Evolutionary conservation across 2,888 invertebrate species (phyloP), one percentile per base, ranked within the genome.

Genomic region (Campoplex nolae): DNA sequence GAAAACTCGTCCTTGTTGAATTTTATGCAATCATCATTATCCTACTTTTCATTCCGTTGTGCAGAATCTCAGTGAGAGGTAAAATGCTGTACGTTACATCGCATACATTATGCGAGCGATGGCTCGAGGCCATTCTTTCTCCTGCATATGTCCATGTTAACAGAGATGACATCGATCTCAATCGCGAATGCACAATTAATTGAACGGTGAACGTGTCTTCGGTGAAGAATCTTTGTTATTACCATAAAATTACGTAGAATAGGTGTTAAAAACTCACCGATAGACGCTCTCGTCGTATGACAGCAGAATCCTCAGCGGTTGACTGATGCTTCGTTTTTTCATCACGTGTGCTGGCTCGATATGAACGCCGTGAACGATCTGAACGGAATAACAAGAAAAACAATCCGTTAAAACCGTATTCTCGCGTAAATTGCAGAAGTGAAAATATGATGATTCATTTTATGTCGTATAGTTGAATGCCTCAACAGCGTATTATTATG

Each of bases 281-380:
- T 97, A 97, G 71, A 98, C 98, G 92, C 98, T 98, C 90, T 97
- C 96, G 93, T 98, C 98, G 93, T 98, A 98, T 93, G 97, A 96
- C 89, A 98, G 95, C 88, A 98, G 96, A 92, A 98, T 98, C 92
- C 98, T 96, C 89, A 98, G 95, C 0, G 97, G 97, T 92, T 98
- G 98, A 94, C 97, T 97, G 91, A 97, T 96, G 92, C 97, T 98
- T 86, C 98, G 95, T 93, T 97, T 98, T 92, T 96, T 97, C 93
- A 98, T 96, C 89, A 97, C 94, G 92, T 98, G 98, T 9, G 95
- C 96, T 16, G 97, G 96, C 90, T 98, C 98, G 90, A 98, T 96
- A 92, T 97, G 97, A 4, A 97, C 98, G 13, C 97, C 97, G 91
- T 97, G 97, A 76, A 98, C 95, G 84, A 98, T 97, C 98, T 98